Evolutionary conservation across 2,888 invertebrate genomes (phyloP), one percentile per base, ranked within the genome.

Genomic region (Erebia palarica): DNA sequence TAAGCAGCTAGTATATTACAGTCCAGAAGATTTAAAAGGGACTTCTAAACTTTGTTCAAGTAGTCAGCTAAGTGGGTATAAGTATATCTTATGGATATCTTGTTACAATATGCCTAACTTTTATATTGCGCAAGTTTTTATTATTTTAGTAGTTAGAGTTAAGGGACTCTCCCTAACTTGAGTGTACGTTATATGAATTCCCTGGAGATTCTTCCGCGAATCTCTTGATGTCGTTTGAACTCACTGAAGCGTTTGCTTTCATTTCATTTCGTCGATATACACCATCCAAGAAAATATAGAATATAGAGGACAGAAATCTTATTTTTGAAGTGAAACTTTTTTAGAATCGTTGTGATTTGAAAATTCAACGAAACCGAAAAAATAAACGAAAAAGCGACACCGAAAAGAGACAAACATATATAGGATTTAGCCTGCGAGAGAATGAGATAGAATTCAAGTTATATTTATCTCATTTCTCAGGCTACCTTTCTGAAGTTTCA

Each of bases 251-350:
- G 8, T 55, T 58, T 58, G 13, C 57, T 58, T 58, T 21, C 27
- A n/a, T 36, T n/a, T n/a, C n/a, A n/a, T n/a, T n/a, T n/a, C 36
- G 51, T 59, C 51, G 53, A 53, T n/a, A 47, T 63, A 36, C 18
- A 14, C 47, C 55, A 51, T n/a, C n/a, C 51, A n/a, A n/a, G 51
- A 36, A 36, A 36, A 36, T 36, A 51, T 7, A 47, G 10, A 47
- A n/a, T n/a, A n/a, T 47, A 47, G 11, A 47, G 1, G 3, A 13
- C 13, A 47, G 2, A 47, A 47, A 47, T 11, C 2, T 11, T 9
- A 10, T 47, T 47, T 47, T 27, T n/a, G n/a, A n/a, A n/a, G n/a
- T n/a, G n/a, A n/a, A n/a, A n/a, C n/a, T n/a, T n/a, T n/a, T n/a
- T n/a, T n/a, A n/a, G n/a, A n/a, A n/a, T n/a, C n/a, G n/a, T n/a